Base-by-base conservation (phyloP, 23 tunicate genomes). In the Halocynthia aurantium region DNA sequence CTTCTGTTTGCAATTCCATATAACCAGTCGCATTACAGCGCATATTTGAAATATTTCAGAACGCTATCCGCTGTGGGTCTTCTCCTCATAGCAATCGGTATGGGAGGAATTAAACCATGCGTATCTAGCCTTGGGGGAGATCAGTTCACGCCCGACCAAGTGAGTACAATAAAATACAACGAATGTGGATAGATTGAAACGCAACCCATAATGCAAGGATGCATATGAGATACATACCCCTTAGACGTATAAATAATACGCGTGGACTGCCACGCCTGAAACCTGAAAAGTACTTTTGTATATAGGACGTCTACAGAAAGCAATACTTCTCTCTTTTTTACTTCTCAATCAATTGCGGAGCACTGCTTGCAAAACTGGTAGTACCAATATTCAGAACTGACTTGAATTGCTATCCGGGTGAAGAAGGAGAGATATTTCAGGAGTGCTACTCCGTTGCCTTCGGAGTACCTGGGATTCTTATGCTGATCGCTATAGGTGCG, bases 371-470 rank as follows among this genome's bases (percentile, higher is more conserved):
- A 22, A 93, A 84, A 61, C 70, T 88, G 53, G 63, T 93, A 8
- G 83, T 91, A 55, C 98, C 98, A 22, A 80, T 93, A 75, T 81
- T 91, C 50, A 81, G 97, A 17, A 88, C 95, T n/a, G 93, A 93
- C 64, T 52, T 87, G 50, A 76, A 76, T 65, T 93, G 98, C 70
- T 87, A 82, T 60, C 93, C 87, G 8, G 93, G 98, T 10, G 70
- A 84, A 9, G 78, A 70, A 0, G 95, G 82, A 6, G 88, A 84
- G 11, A 40, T 50, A 57, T 88, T 77, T 56, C 74, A 83, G 10
- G 95, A 88, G 74, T 93, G 98, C 72, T 93, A 75, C 80, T 77
- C 98, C 52, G 78, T 93, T 52, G 98, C 98, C 15, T 93, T 93
- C 55, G 88, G 92, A 9, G 80, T 93, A 53, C 98, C 98, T 12